A percentile compares a stretch with the other conserved stretches of the same genome.
phyloP scores from a whole-genome alignment of 2,113 vertebrate genomes.

The Rhynchopsitta pachyrhyncha region DNA sequence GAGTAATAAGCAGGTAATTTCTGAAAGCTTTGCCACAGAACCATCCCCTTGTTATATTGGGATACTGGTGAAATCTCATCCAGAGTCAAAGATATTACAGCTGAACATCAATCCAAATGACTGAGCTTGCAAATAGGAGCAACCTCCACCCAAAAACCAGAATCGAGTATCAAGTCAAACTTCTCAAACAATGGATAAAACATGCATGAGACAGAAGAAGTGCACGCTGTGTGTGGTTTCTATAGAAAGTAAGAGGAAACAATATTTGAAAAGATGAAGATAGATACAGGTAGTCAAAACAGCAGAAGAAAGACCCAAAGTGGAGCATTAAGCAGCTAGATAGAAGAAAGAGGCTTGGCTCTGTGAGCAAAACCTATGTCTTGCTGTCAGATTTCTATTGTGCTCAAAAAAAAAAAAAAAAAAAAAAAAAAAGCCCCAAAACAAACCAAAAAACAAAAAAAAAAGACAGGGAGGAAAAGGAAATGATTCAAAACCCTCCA shows the following conservation, averaged over 20 bases:
- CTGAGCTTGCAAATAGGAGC: background rate
- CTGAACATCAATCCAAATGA: background rate
- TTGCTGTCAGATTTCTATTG: background rate
- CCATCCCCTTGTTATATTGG: background rate
- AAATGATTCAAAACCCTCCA: no score
- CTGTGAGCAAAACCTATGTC: background rate
- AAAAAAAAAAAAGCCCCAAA: background rate
- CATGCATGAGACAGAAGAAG: background rate
- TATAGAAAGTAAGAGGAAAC: background rate
- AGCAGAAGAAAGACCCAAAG: background rate
- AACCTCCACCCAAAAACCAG: background rate
- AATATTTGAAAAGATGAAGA: background rate
- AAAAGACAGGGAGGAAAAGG: no score
- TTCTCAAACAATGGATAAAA: background rate
- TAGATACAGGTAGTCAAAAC: background rate
- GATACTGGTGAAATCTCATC: background rate
- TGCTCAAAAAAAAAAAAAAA: background rate
- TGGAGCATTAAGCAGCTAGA: background rate
- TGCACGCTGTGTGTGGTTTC: background rate
- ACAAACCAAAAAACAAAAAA: no score
- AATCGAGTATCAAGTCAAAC: background rate
- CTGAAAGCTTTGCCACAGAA: background rate
- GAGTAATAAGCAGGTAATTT: background rate
- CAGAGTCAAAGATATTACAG: background rate
- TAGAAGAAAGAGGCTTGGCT: background rate